A percentile compares a stretch with the other conserved stretches of the same genome.
These are phyloP conservation scores for Uloborus diversus DNA, from an alignment of 1,140 invertebrate species.

Conservation along the genomic window DNA sequence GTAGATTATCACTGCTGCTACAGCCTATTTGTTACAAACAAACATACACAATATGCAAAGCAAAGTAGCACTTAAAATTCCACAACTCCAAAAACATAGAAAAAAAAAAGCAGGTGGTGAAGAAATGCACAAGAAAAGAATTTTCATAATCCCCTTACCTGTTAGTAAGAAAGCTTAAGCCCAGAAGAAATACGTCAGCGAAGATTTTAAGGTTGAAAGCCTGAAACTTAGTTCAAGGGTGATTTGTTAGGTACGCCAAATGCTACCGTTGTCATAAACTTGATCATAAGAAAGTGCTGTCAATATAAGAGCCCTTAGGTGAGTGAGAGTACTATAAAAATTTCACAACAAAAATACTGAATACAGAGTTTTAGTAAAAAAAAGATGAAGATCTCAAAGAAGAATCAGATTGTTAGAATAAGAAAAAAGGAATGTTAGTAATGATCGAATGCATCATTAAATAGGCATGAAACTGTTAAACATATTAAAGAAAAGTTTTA, in stretches of 20 bases:
- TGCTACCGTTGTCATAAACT: slow-evolving; percentile 5
- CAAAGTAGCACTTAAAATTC: too few species aligned
- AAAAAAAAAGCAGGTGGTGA: too few species aligned
- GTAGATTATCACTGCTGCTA: too few species aligned
- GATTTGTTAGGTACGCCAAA: slow-evolving; percentile 25
- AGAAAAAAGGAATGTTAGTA: neutral
- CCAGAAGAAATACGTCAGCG: neutral
- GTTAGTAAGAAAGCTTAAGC: slow-evolving; percentile 28
- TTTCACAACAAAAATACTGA: neutral
- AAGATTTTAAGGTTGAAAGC: slow-evolving; percentile 6
- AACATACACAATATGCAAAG: too few species aligned
- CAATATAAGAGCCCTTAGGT: slow-evolving; percentile 38
- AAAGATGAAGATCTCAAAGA: neutral
- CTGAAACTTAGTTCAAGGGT: slow-evolving; percentile 32
- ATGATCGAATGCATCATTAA: neutral
- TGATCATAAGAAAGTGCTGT: slow-evolving; percentile 31
- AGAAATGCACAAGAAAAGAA: too few species aligned
- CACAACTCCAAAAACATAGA: too few species aligned
- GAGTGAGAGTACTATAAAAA: slow-evolving; percentile 23
- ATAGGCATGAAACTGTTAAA: neutral
- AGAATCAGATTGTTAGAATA: neutral
- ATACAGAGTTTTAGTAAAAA: neutral
- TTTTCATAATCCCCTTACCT: slow-evolving; percentile 32
- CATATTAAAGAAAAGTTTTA: neutral
- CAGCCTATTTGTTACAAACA: too few species aligned